Percentiles rank a stretch among this genome's conserved stretches.
Conservation (phyloP, 1,140 invertebrate species). For the Brachionus asplanchnoidis region DNA sequence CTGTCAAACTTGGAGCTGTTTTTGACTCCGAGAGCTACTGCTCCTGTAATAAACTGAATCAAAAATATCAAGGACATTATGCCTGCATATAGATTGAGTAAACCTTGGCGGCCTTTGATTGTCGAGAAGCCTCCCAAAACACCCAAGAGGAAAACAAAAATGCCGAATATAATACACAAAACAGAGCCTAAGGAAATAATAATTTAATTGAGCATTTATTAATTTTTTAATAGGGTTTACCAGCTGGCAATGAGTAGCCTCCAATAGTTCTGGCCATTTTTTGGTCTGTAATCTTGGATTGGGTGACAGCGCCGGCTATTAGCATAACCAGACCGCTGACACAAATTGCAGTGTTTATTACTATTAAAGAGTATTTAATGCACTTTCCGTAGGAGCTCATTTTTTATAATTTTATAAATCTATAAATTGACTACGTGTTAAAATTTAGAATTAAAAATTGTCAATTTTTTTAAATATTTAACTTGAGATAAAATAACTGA, state of each 20-base stretch:
- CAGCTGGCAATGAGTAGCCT: conserved; percentile 4
- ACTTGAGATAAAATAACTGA: conserved; percentile 13
- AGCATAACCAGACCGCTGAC: conserved; percentile 24
- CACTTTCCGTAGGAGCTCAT: neutral
- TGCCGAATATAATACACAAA: conserved; percentile 32
- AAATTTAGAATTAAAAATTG: neutral
- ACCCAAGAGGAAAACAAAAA: conserved; percentile 4
- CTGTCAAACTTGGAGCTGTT: conserved; percentile 31
- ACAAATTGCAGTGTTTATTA: conserved; percentile 17
- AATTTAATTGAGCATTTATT: neutral
- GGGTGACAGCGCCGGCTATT: conserved; percentile 21
- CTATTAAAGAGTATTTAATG: conserved; percentile 32
- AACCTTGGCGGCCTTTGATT: neutral
- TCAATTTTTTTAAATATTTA: neutral
- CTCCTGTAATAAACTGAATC: conserved; percentile 37
- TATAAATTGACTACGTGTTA: conserved; percentile 31
- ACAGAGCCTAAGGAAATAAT: neutral
- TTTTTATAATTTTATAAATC: neutral
- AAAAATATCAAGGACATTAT: conserved; percentile 38
- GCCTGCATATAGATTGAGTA: neutral
- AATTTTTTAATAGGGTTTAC: neutral
- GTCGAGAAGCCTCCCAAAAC: conserved; percentile 7
- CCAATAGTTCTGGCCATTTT: neutral
- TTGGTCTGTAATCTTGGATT: neutral
- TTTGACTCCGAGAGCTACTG: neutral